phyloP scores from a whole-genome alignment of 2,113 vertebrate species.

The Pteropus alecto region DNA sequence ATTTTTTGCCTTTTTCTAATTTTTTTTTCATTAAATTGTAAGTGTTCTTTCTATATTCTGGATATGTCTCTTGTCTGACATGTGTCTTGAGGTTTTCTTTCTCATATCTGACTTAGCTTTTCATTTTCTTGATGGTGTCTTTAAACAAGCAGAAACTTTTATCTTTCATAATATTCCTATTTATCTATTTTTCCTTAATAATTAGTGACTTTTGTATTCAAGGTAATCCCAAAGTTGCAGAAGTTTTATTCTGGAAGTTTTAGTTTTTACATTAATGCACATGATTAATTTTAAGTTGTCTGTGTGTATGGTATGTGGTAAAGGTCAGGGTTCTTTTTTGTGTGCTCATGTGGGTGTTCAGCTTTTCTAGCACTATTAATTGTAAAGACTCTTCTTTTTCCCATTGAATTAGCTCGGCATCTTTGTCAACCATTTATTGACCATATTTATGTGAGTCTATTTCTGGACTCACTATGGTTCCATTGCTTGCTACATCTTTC shows the following conservation, averaged over 20 bases:
- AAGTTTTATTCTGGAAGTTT: background rate
- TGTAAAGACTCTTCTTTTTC: background rate
- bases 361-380: background rate
- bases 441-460: background rate
- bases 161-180: background rate
- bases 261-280: background rate
- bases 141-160: background rate
- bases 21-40: background rate
- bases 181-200: background rate
- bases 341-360: background rate
- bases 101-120: background rate
- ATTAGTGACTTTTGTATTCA: background rate
- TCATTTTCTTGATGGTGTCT: background rate
- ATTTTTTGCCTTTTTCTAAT: background rate
- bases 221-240: background rate
- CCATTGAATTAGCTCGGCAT: background rate
- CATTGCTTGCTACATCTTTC: background rate
- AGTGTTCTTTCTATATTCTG: background rate
- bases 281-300: background rate
- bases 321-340: background rate
- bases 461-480: background rate
- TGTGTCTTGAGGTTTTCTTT: background rate
- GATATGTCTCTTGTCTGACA: background rate
- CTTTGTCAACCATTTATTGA: background rate
- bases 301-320: background rate